phyloP scores from a whole-genome alignment of 2,113 vertebrate genomes.

The Tupaia chinensis region DNA sequence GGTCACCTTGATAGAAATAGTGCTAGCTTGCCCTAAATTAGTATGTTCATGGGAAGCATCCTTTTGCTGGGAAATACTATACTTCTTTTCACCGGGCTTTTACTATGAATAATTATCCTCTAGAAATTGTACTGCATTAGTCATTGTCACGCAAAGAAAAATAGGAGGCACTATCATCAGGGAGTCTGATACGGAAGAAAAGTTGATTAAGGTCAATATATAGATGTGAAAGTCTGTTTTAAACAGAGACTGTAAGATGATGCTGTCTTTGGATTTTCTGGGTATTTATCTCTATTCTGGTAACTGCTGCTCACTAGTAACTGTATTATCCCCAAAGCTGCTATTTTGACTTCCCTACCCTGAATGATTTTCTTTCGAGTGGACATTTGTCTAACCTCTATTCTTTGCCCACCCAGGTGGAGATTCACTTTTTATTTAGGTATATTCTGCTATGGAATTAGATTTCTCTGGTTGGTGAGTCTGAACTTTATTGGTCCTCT shows the following conservation, averaged over 20 bases:
- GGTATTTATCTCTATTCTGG: constrained; percentile 23
- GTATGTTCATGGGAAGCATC: constrained; percentile 24
- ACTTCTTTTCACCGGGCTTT: constrained; percentile 37
- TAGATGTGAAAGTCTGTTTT: constrained; percentile 24
- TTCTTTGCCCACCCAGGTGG: constrained; percentile 91
- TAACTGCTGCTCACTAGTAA: constrained; percentile 29
- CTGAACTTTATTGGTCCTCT: constrained; percentile 54
- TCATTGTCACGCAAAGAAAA: constrained; percentile 9
- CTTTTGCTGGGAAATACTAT: constrained; percentile 19
- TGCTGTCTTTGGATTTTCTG: constrained; percentile 12
- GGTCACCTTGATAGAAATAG: neutral
- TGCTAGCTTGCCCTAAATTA: constrained; percentile 20
- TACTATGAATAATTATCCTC: constrained; percentile 19
- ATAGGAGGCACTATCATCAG: neutral
- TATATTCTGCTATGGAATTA: constrained; percentile 96
- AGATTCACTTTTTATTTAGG: constrained; percentile 97
- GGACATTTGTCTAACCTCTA: constrained; percentile 59
- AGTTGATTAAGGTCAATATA: neutral
- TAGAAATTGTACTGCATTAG: constrained; percentile 5
- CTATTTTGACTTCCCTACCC: neutral
- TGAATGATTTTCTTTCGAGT: constrained; percentile 35
- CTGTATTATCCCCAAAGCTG: neutral
- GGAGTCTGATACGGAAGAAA: neutral
- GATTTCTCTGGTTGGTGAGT: constrained; percentile 97
- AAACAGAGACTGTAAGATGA: constrained; percentile 38